Percentiles rank a stretch among this genome's conserved stretches.
Conservation (phyloP, 1,140 invertebrate species). For the Dryas iulia region DNA sequence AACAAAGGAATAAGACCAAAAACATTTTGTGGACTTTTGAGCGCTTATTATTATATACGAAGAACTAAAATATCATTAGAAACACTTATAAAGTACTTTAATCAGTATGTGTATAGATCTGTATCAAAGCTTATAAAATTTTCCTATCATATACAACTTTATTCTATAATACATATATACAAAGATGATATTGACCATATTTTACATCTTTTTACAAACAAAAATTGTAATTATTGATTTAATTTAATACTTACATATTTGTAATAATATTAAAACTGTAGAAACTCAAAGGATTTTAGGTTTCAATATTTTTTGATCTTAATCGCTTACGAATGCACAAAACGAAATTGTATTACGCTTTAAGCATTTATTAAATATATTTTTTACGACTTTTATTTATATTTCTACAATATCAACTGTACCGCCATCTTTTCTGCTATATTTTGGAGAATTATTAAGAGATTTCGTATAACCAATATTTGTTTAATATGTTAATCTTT, state of each 20-base stretch:
- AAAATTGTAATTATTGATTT: not conserved
- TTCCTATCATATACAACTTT: constrained; percentile 18
- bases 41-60: not conserved
- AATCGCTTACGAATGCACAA: constrained; percentile 23
- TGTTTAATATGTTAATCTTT: not conserved
- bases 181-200: constrained; percentile 4
- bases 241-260: not conserved
- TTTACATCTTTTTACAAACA: constrained; percentile 1
- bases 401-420: not conserved
- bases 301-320: not conserved
- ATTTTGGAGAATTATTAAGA: not conserved
- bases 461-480: not conserved
- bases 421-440: not conserved
- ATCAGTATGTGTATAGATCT: not conserved
- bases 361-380: constrained; percentile 4
- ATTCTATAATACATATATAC: constrained; percentile 10
- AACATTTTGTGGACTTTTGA: not conserved
- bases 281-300: not conserved
- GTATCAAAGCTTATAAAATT: constrained; percentile 10
- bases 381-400: not conserved
- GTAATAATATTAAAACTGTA: not conserved
- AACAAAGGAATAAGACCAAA: constrained; percentile 3
- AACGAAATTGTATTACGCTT: constrained; percentile 18
- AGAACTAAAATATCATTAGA: not conserved
- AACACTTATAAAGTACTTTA: not conserved